Base-by-base conservation (phyloP, 2,113 vertebrate genomes). In the Lepus europaeus region DNA sequence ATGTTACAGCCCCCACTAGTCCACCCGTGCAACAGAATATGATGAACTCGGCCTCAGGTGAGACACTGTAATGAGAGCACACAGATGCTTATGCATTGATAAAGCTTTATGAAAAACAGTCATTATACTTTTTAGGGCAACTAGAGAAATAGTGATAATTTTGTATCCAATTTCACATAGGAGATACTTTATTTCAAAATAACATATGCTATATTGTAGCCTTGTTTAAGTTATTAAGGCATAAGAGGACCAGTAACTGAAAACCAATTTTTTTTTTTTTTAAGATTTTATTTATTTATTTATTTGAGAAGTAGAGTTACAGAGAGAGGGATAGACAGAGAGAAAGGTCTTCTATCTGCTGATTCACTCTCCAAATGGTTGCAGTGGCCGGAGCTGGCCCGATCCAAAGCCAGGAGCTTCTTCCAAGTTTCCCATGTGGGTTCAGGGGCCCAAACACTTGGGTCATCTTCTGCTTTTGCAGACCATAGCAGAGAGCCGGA, bases 11-110 rank as follows among this genome's bases (percentile, higher is more conserved):
- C 36, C 99, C 99, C 12, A 97, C 99, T 95, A 99, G 98, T 78
- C 99, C 99, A 31, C 99, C 99, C 0, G 98, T 99, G 92, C 99
- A 99, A 93, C 99, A 99, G 98, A 99, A 98, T 96, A 96, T 99
- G 77, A 99, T 99, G 98, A 99, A 98, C 97, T 99, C 99, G 0
- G 98, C 99, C 96, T 98, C 98, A 85, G 99, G 99, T 99, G 98
- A 98, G 98, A 31, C 76, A 86, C 61, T 49, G 1, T 59, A 2
- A 6, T 80, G 56, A 87, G 68, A 64, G n/a, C 33, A 49, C 36
- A 5, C 2, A 0, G 16, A 25, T 70, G 59, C 64, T n/a, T 63
- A 45, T 25, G n/a, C 72, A 2, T 39, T 13, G 4, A 22, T 39
- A 77, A 64, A 74, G 31, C 29, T 91, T 89, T 69, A 0, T 80